phyloP scores from a whole-genome alignment of 2,888 invertebrate genomes.

The Dendrolimus pini region DNA sequence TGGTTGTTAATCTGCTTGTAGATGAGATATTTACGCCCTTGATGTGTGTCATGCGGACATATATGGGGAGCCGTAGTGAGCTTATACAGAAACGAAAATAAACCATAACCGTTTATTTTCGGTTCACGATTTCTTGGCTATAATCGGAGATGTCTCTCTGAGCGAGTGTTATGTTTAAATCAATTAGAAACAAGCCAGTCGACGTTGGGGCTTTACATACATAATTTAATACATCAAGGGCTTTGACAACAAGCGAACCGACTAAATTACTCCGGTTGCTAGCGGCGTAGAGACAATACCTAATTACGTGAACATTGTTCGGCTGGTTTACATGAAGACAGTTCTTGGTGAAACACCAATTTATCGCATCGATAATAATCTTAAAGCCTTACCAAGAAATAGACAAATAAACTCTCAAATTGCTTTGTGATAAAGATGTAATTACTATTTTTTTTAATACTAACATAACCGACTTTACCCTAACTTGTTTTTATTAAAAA shows the following conservation, averaged over 20 bases:
- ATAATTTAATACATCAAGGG: background rate
- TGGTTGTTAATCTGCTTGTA: too few relatives aligned
- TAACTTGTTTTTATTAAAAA: too few relatives aligned
- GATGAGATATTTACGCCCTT: too few relatives aligned
- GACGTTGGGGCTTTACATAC: background rate
- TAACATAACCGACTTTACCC: too few relatives aligned
- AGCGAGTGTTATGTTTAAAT: background rate
- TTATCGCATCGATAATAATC: too few relatives aligned
- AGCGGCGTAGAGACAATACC: background rate
- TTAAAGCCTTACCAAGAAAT: too few relatives aligned
- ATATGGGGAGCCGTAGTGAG: slow-evolving; percentile 32
- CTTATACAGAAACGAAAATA: slow-evolving; percentile 46
- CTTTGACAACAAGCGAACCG: background rate
- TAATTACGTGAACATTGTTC: background rate
- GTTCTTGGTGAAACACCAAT: too few relatives aligned
- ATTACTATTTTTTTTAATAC: too few relatives aligned
- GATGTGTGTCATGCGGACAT: slow-evolving; percentile 8
- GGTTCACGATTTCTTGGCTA: slow-evolving; percentile 32
- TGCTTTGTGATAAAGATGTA: too few relatives aligned
- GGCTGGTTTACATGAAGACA: slow-evolving; percentile 2
- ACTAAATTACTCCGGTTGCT: background rate
- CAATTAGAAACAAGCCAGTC: background rate
- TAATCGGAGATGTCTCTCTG: slow-evolving; percentile 16
- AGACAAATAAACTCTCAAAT: too few relatives aligned
- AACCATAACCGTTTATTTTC: slow-evolving; percentile 44